Evolutionary conservation across 2,797 vertebrate genomes (phyloP).

Genomic region (Spheniscus humboldti): DNA sequence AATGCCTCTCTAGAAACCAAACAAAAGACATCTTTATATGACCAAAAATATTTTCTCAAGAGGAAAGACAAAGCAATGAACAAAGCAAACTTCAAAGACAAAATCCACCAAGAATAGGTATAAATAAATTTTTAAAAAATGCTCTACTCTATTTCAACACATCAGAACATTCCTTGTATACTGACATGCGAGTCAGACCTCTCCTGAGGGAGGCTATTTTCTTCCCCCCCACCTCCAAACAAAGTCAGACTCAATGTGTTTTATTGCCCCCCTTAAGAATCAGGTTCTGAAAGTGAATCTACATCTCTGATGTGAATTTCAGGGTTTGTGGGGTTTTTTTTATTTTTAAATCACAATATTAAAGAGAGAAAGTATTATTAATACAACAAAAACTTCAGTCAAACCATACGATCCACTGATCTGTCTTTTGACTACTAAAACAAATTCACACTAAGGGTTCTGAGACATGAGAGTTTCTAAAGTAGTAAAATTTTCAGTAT

Average conservation of each 20-base stretch:
- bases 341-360: not conserved
- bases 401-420: not conserved
- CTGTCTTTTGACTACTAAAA: not conserved
- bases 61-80: not conserved
- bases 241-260: not conserved
- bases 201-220: not conserved
- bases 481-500: not conserved
- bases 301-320: not conserved
- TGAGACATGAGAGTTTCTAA: not conserved
- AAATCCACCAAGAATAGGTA: not conserved
- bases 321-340: not conserved
- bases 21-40: not conserved
- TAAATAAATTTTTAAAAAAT: not conserved
- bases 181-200: accelerated
- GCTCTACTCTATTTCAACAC: not conserved
- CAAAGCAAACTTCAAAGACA: not conserved
- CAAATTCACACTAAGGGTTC: not conserved
- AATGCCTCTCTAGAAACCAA: not conserved
- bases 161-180: not conserved
- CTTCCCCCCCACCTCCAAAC: not conserved
- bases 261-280: not conserved
- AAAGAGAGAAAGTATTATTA: not conserved
- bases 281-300: not conserved
- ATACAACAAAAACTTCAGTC: not conserved
- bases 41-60: not conserved